Evolutionary conservation across 2,113 vertebrate species (phyloP), one percentile per base, ranked within the genome.

Genomic region (Pteropus alecto): DNA sequence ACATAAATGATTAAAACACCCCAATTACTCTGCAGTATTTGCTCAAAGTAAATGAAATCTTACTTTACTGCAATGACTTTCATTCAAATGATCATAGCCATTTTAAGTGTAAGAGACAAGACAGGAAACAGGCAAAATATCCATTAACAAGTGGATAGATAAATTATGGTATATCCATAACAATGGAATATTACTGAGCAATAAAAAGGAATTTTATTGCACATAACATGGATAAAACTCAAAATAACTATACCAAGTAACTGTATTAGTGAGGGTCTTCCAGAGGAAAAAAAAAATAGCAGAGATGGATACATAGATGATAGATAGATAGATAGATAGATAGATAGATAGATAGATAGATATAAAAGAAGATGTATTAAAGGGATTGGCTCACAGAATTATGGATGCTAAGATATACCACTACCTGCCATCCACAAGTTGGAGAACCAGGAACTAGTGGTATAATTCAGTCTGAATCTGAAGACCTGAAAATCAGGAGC

Each of bases 1-100:
- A 90, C 41, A 95, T 41, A 95, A 97, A 97, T 90, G 63, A 77
- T 58, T 85, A 77, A 82, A 96, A 43, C 28, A 81, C 92, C 21
- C 5, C 24, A 96, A 63, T 60, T 97, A 35, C 12, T 87, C 28
- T n/a, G 15, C 19, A 33, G 7, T 38, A 43, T 58, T 82, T 60
- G n/a, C 61, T 71, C 43, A 71, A 46, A 21, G 41, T 11, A 46
- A 93, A 92, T 63, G 16, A 90, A 90, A 96, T 16, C 22, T 70
- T 58, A 76, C 11, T 86, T 83, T 28, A 91, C 28, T 41, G 26
- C 3, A 54, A 3, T 38, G 21, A 77, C 28, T 79, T 94, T 35
- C 43, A 24, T 46, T 86, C 33, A 3, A 73, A 60, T 76, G 33
- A 90, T 86, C 28, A 19, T 38, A 48, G 15, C 38, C 76, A n/a